Evolutionary conservation across 2,113 vertebrate species (phyloP), one percentile per base, ranked within the genome.

Genomic region (Strigops habroptila): DNA sequence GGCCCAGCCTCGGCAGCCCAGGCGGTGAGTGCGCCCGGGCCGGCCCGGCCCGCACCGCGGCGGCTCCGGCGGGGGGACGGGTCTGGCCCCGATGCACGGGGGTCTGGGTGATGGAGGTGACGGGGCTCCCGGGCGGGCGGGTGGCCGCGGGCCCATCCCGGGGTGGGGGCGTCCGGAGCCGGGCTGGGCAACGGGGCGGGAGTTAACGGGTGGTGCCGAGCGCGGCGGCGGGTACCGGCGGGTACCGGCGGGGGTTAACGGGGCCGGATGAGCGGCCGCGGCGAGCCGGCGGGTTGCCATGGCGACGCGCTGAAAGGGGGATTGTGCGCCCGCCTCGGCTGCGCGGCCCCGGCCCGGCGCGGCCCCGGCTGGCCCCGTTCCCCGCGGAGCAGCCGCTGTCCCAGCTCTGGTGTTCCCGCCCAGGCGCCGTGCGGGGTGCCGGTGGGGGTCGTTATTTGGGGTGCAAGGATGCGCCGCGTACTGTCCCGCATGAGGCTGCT

Each of bases 281-380:
- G 97, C 96, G 97, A 95, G 96, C 97, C 96, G 90, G 88, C 73
- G 52, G 95, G 97, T 97, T 98, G 96, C 97, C 95, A 98, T 98
- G 96, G 97, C 76, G 96, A 98, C 51, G 91, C 74, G 94, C 97
- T 97, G 97, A 97, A 98, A 97, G 96, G 97, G 97, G 97, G 97
- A 98, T 97, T 97, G 97, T 97, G 96, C 97, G 88, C 93, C 86
- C 92, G 90, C 83, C 71, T 70, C 96, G 95, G 92, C 91, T 80
- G 83, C 35, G 64, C 68, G 37, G 91, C 67, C 88, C 93, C 70
- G 81, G 89, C 75, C 82, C 96, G 41, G 55, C 55, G 33, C 55
- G 55, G 55, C 55, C 55, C 55, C 55, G 57, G 57, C 33, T 59
- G 57, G 57, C 57, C 57, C 57, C 21, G 33, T 59, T 59, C 57